These are phyloP conservation scores for Sialis lutaria DNA, from an alignment of 2,888 invertebrate genomes.

Conservation along the genomic window DNA sequence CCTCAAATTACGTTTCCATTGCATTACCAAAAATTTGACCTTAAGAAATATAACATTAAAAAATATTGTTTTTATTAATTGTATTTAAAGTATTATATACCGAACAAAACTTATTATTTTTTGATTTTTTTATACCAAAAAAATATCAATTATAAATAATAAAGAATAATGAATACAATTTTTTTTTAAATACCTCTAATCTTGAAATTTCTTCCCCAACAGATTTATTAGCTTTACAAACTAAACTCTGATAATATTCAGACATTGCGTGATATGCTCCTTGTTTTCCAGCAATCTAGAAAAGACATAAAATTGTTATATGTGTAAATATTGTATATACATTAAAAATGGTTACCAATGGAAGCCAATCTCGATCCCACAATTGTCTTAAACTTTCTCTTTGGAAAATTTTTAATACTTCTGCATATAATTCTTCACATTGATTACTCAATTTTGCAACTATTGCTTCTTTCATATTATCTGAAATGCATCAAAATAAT, in stretches of 20 bases:
- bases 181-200: constrained; percentile 33
- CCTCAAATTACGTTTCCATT: no score
- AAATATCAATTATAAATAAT: neutral
- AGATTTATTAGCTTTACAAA: constrained; percentile 56
- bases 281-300: constrained; percentile 69
- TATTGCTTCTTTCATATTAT: constrained; percentile 87
- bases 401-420: constrained; percentile 73
- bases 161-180: neutral
- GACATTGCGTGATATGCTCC: constrained; percentile 75
- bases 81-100: no score
- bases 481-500: constrained; percentile 26
- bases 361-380: constrained; percentile 83
- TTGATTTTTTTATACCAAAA: no score
- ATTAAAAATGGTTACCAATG: constrained; percentile 34
- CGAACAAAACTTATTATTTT: no score
- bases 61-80: no score
- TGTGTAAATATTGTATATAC: neutral
- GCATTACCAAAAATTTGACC: no score
- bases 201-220: constrained; percentile 87
- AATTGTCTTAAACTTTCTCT: constrained; percentile 64
- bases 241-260: constrained; percentile 75
- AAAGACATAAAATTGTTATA: constrained; percentile 7
- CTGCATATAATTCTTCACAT: constrained; percentile 85
- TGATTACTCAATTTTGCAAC: constrained; percentile 85
- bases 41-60: no score